These are phyloP conservation scores for Thinocorus orbignyianus DNA, from an alignment of 2,113 vertebrate genomes.

Conservation along the genomic window DNA sequence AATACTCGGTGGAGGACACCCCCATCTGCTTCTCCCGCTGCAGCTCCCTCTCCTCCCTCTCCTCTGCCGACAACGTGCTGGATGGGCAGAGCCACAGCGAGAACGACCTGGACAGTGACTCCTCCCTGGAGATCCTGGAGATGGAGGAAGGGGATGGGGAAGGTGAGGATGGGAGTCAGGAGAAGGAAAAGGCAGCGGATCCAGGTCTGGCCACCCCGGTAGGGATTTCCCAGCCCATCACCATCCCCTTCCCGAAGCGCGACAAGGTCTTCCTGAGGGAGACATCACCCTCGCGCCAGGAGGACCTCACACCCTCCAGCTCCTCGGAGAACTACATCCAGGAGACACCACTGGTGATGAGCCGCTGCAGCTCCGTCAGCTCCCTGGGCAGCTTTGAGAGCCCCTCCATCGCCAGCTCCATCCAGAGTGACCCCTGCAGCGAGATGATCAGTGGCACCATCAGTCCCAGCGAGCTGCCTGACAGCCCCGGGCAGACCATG, in stretches of 20 bases:
- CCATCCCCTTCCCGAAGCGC: slow-evolving; percentile 76
- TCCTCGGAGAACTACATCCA: slow-evolving; percentile 96
- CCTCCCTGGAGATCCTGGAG: slow-evolving; percentile 90
- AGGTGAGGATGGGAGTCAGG: slow-evolving; percentile 45
- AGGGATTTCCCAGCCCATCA: slow-evolving; percentile 76
- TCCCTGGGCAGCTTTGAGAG: slow-evolving; percentile 96
- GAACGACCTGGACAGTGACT: slow-evolving; percentile 83
- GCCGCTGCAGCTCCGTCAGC: slow-evolving; percentile 96
- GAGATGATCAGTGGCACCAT: slow-evolving; percentile 95
- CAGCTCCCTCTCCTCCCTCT: slow-evolving; percentile 94
- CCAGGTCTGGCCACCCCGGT: rapidly evolving
- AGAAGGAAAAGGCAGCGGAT: slow-evolving; percentile 68
- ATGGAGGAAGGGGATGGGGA: slow-evolving; percentile 79
- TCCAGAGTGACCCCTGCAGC: slow-evolving; percentile 95
- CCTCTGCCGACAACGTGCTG: slow-evolving; percentile 85
- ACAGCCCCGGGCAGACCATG: slow-evolving; percentile 98
- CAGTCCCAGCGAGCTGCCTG: slow-evolving; percentile 95
- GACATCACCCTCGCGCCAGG: slow-evolving; percentile 75
- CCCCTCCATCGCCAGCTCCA: slow-evolving; percentile 95
- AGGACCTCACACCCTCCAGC: slow-evolving; percentile 91
- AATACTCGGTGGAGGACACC: slow-evolving; percentile 87
- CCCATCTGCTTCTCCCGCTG: slow-evolving; percentile 93
- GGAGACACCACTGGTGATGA: slow-evolving; percentile 94
- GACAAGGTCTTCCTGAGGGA: slow-evolving; percentile 78
- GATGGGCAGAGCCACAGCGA: slow-evolving; percentile 85